Conservation (phyloP, 1,140 invertebrate genomes). For the Amyelois transitella region DNA sequence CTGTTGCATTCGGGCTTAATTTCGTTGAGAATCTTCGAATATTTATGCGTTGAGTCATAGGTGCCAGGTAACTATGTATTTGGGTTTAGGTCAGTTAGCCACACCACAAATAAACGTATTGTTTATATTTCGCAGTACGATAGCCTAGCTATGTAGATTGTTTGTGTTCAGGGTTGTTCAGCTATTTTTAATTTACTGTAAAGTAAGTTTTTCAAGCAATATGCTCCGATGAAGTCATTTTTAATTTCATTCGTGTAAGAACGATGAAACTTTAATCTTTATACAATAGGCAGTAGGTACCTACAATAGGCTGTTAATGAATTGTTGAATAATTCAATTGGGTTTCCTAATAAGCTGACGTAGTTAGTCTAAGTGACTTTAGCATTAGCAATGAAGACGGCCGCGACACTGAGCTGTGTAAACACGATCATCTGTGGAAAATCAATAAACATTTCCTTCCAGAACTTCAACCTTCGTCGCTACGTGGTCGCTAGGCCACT, state of each 20-base stretch:
- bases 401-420: not conserved
- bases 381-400: not conserved
- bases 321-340: not conserved
- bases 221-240: no score
- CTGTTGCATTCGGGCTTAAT: not conserved
- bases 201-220: no score
- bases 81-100: not conserved
- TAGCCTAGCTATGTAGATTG: no score
- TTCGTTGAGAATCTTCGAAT: not conserved
- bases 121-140: no score
- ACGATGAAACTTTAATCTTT: no score
- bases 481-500: not conserved
- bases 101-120: not conserved
- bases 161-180: no score
- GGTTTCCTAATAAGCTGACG: not conserved
- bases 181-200: no score
- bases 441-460: conserved; percentile 23
- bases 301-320: not conserved
- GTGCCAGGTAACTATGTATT: not conserved
- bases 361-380: not conserved
- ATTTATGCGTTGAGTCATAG: not conserved
- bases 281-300: not conserved
- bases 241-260: no score
- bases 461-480: not conserved
- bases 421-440: conserved; percentile 14